phyloP scores from a whole-genome alignment of 2,888 invertebrate genomes.

The Zhengitettix transpicula region DNA sequence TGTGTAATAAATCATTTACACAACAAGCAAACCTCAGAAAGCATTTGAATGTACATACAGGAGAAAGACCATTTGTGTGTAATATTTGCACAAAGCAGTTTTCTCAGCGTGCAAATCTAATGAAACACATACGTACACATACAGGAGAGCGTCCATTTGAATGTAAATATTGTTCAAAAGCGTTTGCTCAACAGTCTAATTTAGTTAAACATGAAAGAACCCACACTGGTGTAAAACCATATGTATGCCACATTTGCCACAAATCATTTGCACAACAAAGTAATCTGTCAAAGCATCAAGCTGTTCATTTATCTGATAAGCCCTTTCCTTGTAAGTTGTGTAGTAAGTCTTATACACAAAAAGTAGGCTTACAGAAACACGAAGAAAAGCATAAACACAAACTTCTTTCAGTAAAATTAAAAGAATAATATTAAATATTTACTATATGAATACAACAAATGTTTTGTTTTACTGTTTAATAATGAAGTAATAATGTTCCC shows the following conservation, averaged over 20 bases:
- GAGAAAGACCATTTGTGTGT: slow-evolving; percentile 19
- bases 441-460: no score
- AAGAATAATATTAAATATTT: no score
- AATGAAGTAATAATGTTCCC: no score
- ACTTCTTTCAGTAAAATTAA: no score
- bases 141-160: slow-evolving; percentile 15
- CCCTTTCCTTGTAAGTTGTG: slow-evolving; percentile 3
- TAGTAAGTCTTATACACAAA: slow-evolving; percentile 8
- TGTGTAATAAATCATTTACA: slow-evolving; percentile 14
- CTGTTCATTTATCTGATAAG: slow-evolving; percentile 10
- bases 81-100: slow-evolving; percentile 18
- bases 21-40: slow-evolving; percentile 16
- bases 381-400: not conserved
- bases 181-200: slow-evolving; percentile 16
- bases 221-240: slow-evolving; percentile 16
- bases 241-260: slow-evolving; percentile 15
- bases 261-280: slow-evolving; percentile 15
- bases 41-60: slow-evolving; percentile 15
- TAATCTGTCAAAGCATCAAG: slow-evolving; percentile 15
- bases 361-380: slow-evolving; percentile 7
- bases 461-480: no score
- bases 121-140: slow-evolving; percentile 15
- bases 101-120: slow-evolving; percentile 15
- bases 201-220: slow-evolving; percentile 16
- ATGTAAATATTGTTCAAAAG: slow-evolving; percentile 15